phyloP scores from a whole-genome alignment of 2,797 vertebrate genomes.

The Fundulus diaphanus region DNA sequence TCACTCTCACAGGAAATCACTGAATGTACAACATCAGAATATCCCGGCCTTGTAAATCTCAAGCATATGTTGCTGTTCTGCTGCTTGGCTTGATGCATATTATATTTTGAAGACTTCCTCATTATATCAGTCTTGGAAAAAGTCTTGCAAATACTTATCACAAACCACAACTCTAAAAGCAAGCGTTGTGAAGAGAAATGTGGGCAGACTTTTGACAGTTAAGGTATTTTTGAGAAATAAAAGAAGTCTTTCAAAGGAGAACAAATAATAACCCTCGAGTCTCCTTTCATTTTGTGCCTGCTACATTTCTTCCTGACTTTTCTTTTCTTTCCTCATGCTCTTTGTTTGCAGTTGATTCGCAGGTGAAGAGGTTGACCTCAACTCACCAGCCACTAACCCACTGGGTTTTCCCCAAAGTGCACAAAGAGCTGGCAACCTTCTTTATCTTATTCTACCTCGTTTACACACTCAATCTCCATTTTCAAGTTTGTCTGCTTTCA shows the following conservation, averaged over 20 bases:
- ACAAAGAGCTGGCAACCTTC: conserved; percentile 54
- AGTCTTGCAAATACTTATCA: conserved; percentile 18
- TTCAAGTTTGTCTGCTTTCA: conserved; percentile 44
- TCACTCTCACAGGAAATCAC: conserved; percentile 6
- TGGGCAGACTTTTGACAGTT: conserved; percentile 15
- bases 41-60: conserved; percentile 1
- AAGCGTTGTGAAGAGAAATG: conserved; percentile 24
- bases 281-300: conserved; percentile 43
- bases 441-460: conserved; percentile 49
- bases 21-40: conserved; percentile 17
- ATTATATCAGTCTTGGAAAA: conserved; percentile 32
- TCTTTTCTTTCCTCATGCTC: conserved; percentile 33
- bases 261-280: conserved; percentile 65
- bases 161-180: conserved; percentile 5
- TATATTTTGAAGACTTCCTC: conserved; percentile 31
- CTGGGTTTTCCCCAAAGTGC: conserved; percentile 44
- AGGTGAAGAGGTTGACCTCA: conserved; percentile 69
- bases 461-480: conserved; percentile 45
- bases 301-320: conserved; percentile 44
- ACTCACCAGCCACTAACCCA: conserved; percentile 45
- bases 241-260: conserved; percentile 53
- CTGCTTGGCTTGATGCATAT: not conserved
- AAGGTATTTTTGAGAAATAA: conserved; percentile 38
- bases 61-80: not conserved
- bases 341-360: conserved; percentile 63